Conservation (phyloP, 2,888 invertebrate species). For the Ellobium chinense region DNA sequence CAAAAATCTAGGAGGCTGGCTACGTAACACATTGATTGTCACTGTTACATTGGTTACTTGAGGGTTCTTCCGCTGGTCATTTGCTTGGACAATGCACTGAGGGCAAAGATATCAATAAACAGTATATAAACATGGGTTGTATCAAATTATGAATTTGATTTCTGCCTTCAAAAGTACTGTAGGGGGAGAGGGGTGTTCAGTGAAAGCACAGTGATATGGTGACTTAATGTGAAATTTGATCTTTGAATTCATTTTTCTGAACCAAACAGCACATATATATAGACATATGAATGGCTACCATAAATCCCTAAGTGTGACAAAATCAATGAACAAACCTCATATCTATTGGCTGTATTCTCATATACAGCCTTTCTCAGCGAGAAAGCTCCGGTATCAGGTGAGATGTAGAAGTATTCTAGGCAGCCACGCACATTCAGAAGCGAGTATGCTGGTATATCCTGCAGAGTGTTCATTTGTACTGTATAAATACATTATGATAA, state of each 20-base stretch:
- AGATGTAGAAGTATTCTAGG: constrained; percentile 87
- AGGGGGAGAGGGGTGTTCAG: too few relatives aligned
- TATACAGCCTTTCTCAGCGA: constrained; percentile 79
- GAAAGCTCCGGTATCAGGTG: constrained; percentile 90
- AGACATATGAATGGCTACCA: too few relatives aligned
- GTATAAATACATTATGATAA: too few relatives aligned
- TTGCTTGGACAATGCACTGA: constrained; percentile 62
- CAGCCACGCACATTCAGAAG: constrained; percentile 48
- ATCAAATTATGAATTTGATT: too few relatives aligned
- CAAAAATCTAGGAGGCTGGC: constrained; percentile 67
- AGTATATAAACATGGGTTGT: background rate
- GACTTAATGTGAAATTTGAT: too few relatives aligned
- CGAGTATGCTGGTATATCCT: constrained; percentile 60
- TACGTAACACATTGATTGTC: constrained; percentile 63
- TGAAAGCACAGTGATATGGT: too few relatives aligned
- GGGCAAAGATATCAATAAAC: constrained; percentile 1
- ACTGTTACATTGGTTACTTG: constrained; percentile 60
- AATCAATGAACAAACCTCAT: constrained; percentile 29
- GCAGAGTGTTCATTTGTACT: too few relatives aligned
- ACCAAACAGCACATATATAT: too few relatives aligned
- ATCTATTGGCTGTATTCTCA: constrained; percentile 48
- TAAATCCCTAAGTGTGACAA: too few relatives aligned
- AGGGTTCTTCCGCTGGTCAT: constrained; percentile 59
- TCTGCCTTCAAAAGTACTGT: too few relatives aligned
- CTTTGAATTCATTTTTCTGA: too few relatives aligned